Percentiles rank a stretch among this genome's conserved stretches.
Evolutionary conservation across 2,888 invertebrate species (phyloP).

Genomic region (Acanthosepion lycidas): DNA sequence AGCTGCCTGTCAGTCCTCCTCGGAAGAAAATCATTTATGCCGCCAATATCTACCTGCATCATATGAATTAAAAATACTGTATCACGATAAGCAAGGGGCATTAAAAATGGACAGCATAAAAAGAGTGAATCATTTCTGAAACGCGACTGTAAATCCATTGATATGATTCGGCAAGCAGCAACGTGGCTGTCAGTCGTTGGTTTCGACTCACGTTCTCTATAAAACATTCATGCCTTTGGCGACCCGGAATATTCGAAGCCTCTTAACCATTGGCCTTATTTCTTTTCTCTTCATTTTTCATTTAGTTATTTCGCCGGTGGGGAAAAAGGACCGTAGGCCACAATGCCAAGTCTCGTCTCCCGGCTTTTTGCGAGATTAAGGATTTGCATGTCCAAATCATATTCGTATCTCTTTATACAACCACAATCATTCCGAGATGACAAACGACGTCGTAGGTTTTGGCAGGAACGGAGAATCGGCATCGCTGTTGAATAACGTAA

Average conservation of each 20-base stretch:
- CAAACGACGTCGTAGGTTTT: neutral
- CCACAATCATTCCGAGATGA: neutral
- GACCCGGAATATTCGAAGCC: constrained; percentile 20
- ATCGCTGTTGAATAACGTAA: neutral
- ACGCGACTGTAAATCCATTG: neutral
- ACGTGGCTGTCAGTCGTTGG: neutral
- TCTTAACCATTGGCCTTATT: constrained; percentile 33
- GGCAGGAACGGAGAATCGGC: neutral
- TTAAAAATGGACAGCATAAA: neutral
- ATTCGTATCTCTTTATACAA: constrained; percentile 17
- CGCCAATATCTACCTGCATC: neutral
- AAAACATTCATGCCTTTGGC: constrained; percentile 33
- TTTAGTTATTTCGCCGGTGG: constrained; percentile 21
- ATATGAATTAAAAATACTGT: neutral
- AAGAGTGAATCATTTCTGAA: neutral
- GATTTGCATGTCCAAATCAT: constrained; percentile 1
- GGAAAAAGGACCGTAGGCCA: neutral
- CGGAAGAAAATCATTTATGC: neutral
- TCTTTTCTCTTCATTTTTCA: constrained; percentile 20
- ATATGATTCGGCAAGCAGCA: constrained; percentile 1
- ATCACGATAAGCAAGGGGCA: neutral
- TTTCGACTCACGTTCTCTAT: constrained; percentile 20
- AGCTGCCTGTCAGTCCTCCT: neutral
- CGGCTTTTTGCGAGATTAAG: constrained; percentile 14
- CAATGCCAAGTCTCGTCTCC: neutral